Evolutionary conservation across 2,113 vertebrate genomes (phyloP).

Genomic region (Phocoena phocoena): DNA sequence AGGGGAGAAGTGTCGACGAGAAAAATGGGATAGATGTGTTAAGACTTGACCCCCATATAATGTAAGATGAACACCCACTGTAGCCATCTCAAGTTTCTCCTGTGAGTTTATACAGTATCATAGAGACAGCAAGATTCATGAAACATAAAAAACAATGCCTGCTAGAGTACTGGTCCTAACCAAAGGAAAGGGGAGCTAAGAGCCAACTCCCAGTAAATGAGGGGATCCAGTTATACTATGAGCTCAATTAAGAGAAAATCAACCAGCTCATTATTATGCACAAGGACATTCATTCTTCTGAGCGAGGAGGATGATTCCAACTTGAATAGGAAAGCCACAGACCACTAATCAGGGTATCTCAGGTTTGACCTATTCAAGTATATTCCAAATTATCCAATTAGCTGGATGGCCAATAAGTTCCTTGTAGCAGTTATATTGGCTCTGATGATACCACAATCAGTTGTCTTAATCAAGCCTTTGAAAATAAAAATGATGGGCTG

Average conservation of each 20-base stretch:
- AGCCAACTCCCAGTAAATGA: slow-evolving; percentile 37
- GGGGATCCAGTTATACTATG: slow-evolving; percentile 50
- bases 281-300: slow-evolving; percentile 57
- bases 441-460: slow-evolving; percentile 60
- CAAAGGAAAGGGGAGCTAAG: not conserved
- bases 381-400: slow-evolving; percentile 67
- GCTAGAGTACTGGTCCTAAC: slow-evolving; percentile 39
- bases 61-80: slow-evolving; percentile 49
- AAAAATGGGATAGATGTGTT: slow-evolving; percentile 28
- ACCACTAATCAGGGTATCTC: slow-evolving; percentile 73
- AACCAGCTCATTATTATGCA: slow-evolving; percentile 60
- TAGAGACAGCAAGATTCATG: slow-evolving; percentile 40
- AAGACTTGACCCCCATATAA: slow-evolving; percentile 18
- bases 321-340: slow-evolving; percentile 43
- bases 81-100: slow-evolving; percentile 66
- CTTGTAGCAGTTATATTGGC: slow-evolving; percentile 55
- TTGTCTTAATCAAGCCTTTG: slow-evolving; percentile 69
- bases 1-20: not conserved
- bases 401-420: slow-evolving; percentile 61
- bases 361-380: slow-evolving; percentile 66
- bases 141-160: slow-evolving; percentile 42
- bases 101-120: slow-evolving; percentile 27
- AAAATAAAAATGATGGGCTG: slow-evolving; percentile 68
- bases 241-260: slow-evolving; percentile 72
- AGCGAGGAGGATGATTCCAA: slow-evolving; percentile 58